Evolutionary conservation across 2,888 invertebrate species (phyloP).

Genomic region (Odontothrips loti): DNA sequence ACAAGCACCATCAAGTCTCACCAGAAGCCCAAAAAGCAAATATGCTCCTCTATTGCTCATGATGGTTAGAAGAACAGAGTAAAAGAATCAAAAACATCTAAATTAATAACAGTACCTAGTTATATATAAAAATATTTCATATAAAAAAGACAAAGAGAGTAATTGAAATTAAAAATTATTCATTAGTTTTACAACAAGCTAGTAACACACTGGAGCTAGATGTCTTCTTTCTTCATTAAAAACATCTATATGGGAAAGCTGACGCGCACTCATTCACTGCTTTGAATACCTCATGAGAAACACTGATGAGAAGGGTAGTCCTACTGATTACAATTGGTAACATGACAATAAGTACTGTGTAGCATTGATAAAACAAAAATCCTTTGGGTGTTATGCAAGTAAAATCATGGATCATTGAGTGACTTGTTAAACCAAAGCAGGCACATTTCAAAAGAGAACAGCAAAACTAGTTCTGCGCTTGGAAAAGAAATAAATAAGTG

Average conservation of each 20-base stretch:
- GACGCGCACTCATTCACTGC: neutral
- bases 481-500: neutral
- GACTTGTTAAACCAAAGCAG: neutral
- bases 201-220: neutral
- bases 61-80: neutral
- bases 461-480: neutral
- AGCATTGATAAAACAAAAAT: neutral
- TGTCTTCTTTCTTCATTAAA: neutral
- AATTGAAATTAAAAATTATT: neutral
- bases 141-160: constrained; percentile 3
- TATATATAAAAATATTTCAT: constrained; percentile 19
- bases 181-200: constrained; percentile 12
- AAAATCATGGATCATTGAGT: neutral
- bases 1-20: neutral
- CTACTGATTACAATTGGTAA: neutral
- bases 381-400: neutral
- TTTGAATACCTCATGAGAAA: neutral
- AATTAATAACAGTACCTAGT: constrained; percentile 6
- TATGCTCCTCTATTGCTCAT: neutral
- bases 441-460: neutral
- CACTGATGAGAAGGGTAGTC: neutral
- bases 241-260: neutral
- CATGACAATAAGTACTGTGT: neutral
- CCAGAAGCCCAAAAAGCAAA: neutral
- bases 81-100: neutral